Evolutionary conservation across 2,113 vertebrate genomes (phyloP).

Genomic region (Pipa parva): DNA sequence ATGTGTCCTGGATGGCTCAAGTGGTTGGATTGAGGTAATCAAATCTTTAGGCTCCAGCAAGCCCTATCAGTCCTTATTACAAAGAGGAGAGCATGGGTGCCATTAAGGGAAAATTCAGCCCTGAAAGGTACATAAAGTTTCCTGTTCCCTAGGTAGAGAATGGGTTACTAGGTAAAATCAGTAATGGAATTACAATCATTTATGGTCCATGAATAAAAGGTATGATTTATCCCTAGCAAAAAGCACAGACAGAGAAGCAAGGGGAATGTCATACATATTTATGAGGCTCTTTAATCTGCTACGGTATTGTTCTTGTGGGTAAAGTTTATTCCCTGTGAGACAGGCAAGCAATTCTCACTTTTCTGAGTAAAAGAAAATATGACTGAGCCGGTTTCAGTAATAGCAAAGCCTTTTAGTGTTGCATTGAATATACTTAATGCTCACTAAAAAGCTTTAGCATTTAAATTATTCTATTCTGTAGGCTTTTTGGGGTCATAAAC

Average conservation of each 20-base stretch:
- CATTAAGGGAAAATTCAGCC: no score
- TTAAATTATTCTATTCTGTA: conserved; percentile 39
- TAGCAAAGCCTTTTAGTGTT: conserved; percentile 41
- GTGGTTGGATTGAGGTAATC: no score
- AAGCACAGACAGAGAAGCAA: conserved; percentile 18
- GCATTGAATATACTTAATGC: conserved; percentile 42
- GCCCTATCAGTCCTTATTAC: no score
- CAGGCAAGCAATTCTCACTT: conserved; percentile 36
- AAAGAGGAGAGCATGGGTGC: no score
- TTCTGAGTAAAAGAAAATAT: conserved; percentile 42
- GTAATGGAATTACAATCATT: conserved; percentile 7
- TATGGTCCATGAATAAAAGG: conserved; percentile 23
- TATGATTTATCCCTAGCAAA: conserved; percentile 22
- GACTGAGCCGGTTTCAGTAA: conserved; percentile 39
- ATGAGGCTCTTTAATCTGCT: conserved; percentile 41
- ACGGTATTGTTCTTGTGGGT: conserved; percentile 39
- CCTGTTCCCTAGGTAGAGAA: conserved; percentile 6
- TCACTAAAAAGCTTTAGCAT: conserved; percentile 38
- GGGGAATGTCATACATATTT: conserved; percentile 30
- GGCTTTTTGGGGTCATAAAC: conserved; percentile 41
- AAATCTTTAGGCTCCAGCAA: no score
- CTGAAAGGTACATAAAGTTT: no score
- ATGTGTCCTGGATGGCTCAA: no score
- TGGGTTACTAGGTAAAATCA: conserved; percentile 24
- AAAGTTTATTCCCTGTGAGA: conserved; percentile 42